Percentiles rank a stretch among this genome's conserved stretches.
Conservation (phyloP, 2,113 vertebrate genomes). For the Raja brachyura region DNA sequence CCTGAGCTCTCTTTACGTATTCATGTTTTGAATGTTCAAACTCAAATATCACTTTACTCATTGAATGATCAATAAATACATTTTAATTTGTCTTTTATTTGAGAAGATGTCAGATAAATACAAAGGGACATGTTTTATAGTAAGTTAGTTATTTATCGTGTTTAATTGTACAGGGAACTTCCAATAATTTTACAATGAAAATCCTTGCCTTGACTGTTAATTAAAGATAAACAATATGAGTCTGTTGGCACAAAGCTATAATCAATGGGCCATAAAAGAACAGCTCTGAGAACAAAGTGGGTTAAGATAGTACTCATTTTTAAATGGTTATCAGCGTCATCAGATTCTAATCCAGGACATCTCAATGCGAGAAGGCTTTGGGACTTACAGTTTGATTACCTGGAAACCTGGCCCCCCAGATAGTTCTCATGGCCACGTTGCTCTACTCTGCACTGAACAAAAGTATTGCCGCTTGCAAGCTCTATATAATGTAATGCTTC, state of each 20-base stretch:
- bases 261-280: neutral
- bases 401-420: constrained; percentile 17
- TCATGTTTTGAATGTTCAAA: neutral
- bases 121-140: neutral
- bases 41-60: neutral
- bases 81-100: neutral
- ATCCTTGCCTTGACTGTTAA: neutral
- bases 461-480: constrained; percentile 15
- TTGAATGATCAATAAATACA: neutral
- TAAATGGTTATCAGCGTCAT: neutral
- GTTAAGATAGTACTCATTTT: neutral
- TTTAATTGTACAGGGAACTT: neutral
- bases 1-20: neutral
- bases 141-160: neutral
- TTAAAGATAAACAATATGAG: neutral
- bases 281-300: neutral
- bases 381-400: neutral
- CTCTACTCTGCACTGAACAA: constrained; percentile 16
- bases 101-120: neutral
- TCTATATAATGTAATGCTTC: constrained; percentile 51
- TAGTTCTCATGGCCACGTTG: constrained; percentile 35
- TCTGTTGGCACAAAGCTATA: neutral
- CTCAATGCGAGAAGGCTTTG: neutral
- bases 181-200: neutral
- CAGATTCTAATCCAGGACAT: neutral